Percentiles rank a stretch among this genome's conserved stretches.
Evolutionary conservation across 2,888 invertebrate genomes (phyloP).

Genomic region (Toxonevra muliebris): DNA sequence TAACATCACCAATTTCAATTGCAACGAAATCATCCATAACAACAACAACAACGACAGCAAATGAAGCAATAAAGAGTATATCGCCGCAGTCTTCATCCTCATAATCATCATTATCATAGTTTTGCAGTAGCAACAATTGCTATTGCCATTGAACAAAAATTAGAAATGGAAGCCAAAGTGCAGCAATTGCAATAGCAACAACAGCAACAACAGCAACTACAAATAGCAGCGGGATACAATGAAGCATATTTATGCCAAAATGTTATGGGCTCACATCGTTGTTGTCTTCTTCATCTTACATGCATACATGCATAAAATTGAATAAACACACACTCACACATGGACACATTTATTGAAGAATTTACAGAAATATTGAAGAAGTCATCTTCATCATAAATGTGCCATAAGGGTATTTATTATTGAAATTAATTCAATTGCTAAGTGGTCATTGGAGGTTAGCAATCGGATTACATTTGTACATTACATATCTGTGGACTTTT

Average conservation of each 20-base stretch:
- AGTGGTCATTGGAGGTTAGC: slow-evolving; percentile 29
- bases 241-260: slow-evolving; percentile 29
- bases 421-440: slow-evolving; percentile 44
- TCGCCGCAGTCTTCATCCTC: not conserved
- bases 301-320: no score
- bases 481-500: no score
- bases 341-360: no score
- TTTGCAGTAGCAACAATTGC: not conserved
- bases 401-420: slow-evolving; percentile 42
- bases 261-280: not conserved
- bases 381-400: slow-evolving; percentile 41
- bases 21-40: not conserved
- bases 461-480: no score
- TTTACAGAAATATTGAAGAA: slow-evolving; percentile 15
- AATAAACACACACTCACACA: no score
- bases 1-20: slow-evolving; percentile 1
- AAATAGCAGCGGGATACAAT: slow-evolving; percentile 9
- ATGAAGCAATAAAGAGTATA: not conserved
- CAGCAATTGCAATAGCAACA: slow-evolving; percentile 5
- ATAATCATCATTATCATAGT: not conserved
- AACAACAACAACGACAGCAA: slow-evolving; percentile 7
- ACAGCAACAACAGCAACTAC: slow-evolving; percentile 7
- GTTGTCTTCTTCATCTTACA: no score
- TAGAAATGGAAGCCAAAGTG: slow-evolving; percentile 10
- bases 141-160: not conserved